Evolutionary conservation across 2,797 vertebrate species (phyloP), one percentile per base, ranked within the genome.

Genomic region (Anabacerthia variegaticeps): DNA sequence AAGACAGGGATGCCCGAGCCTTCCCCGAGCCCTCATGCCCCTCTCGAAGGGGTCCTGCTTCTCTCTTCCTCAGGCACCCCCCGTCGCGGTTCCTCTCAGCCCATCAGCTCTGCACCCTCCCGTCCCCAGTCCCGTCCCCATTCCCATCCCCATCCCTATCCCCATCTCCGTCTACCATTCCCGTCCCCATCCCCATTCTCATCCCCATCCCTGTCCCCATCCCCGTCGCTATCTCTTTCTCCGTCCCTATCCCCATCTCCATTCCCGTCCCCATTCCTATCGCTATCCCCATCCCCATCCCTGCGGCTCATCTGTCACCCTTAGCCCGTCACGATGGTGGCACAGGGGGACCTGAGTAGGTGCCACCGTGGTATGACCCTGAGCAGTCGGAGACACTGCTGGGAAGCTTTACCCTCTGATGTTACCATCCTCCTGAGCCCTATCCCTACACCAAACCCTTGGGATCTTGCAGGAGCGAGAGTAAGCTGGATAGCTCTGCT

Each of bases 381-480:
- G 1, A 21, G 85, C 22, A 5, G 23, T 18, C 6, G 43, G 49
- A 21, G 44, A 32, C 23, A 1, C 2, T 0, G 3, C 14, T 2
- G 1, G 55, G 15, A n/a, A 9, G 65, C 26, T 66, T 26, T 14
- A 32, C 48, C 37, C 59, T 22, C 10, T 7, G 2, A 4, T 9
- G 82, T 7, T 8, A 0, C 26, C 0, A 0, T 32, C 13, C 59
- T 26, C 17, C 1, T 4, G 68, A 41, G 82, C 23, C 32, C 68
- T 6, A 43, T 75, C 69, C 68, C 69, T 6, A 0, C 0, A 3
- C 58, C 12, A 59, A 55, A 43, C 22, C 80, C 28, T 36, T 5
- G 77, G 56, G 54, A 8, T 52, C 23, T 3, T 0, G 36, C 68
- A 8, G 59, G 51, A 49, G 6, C 1, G 0, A 59, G 52, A 30